Evolutionary conservation across 2,113 vertebrate genomes (phyloP), one percentile per base, ranked within the genome.

Genomic region (Synodontis membranacea): DNA sequence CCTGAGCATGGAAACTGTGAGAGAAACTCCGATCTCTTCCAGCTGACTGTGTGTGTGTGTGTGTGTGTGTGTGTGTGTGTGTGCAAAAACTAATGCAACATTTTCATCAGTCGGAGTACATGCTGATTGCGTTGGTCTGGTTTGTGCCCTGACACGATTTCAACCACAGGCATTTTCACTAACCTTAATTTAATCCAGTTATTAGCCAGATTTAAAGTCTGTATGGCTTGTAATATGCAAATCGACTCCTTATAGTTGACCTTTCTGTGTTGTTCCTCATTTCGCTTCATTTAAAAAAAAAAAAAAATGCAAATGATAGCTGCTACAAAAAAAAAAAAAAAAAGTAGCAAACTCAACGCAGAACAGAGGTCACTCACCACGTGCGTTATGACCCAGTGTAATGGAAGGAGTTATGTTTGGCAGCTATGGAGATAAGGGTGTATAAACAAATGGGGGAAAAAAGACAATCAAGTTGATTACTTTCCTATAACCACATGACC

Each of bases 1-100:
- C 39, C 82, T 56, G 19, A 84, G 80, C 64, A 86, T 90, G 91
- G 92, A 92, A 94, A 93, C 72, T 84, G 62, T 91, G 92, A 92
- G 82, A 86, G 87, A 85, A 84, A 58, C 54, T 50, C 52, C n/a
- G 37, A 88, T 75, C 37, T 60, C 39, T 79, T 78, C 37, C 56
- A 80, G 78, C 78, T 80, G 52, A 58, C 28, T 83, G 58, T 31
- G 60, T 82, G 79, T 84, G 44, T 80, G 50, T 76, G 44, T 80
- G 62, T 34, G 6, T 34, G 37, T 79, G 58, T 84, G 44, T 79
- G 58, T 85, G 23, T 60, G 52, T 80, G 42, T 44, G 75, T 50
- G 74, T n/a, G 46, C 46, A 76, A 76, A 50, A n/a, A 12, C 28
- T 76, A n/a, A 76, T 76, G 0, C 5, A 50, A 15, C 28, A 31